Conservation (phyloP, 2,888 invertebrate species). For the Dasysyrphus albostriatus region DNA sequence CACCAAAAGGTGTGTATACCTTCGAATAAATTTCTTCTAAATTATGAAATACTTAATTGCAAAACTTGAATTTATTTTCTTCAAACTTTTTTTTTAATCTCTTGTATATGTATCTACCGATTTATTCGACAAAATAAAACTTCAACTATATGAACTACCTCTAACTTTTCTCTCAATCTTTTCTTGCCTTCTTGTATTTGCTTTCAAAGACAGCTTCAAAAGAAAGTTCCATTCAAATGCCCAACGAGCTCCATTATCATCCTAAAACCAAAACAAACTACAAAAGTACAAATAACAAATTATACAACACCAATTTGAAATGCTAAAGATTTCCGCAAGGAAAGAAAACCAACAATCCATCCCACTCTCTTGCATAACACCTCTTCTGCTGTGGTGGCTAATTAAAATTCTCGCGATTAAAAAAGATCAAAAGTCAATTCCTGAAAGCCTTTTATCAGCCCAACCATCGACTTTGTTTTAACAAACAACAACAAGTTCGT, state of each 20-base stretch:
- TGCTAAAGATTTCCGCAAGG: constrained; percentile 32
- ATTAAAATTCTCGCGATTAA: constrained; percentile 53
- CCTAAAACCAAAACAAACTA: background rate
- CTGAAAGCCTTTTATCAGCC: constrained; percentile 17
- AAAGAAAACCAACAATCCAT: constrained; percentile 7
- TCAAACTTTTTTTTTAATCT: no score
- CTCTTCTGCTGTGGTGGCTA: constrained; percentile 23
- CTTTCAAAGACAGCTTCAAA: background rate
- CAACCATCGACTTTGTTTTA: constrained; percentile 32
- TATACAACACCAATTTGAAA: constrained; percentile 36
- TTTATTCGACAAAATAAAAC: no score
- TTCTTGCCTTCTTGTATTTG: background rate
- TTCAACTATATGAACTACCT: background rate
- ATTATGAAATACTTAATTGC: no score
- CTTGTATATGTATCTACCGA: no score
- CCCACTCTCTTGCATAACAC: constrained; percentile 36
- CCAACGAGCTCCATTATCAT: background rate
- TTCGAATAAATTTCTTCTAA: no score
- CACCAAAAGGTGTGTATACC: no score
- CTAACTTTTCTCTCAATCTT: constrained; percentile 2
- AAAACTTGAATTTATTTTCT: no score
- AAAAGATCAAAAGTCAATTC: constrained; percentile 53
- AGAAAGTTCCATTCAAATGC: constrained; percentile 16
- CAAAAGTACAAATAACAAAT: constrained; percentile 28
- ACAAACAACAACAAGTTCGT: background rate